phyloP scores from a whole-genome alignment of 2,797 vertebrate genomes.

The Xenopus petersii region DNA sequence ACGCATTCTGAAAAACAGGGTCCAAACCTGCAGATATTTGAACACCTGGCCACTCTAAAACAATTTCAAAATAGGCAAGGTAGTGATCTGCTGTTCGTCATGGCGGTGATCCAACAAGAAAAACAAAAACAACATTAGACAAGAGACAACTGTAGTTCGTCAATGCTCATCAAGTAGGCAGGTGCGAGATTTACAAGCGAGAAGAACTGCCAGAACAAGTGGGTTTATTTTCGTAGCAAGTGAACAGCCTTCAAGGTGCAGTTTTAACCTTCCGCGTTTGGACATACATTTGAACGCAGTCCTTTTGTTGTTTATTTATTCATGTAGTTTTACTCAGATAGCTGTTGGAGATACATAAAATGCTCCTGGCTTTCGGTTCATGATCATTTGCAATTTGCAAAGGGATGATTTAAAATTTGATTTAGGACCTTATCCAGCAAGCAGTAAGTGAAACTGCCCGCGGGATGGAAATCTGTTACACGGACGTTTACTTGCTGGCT shows the following conservation, averaged over 20 bases:
- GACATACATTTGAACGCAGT: conserved; percentile 7
- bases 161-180: conserved; percentile 8
- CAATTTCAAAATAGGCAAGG: not conserved
- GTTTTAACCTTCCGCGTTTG: not conserved
- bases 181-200: too few species aligned
- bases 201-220: conserved; percentile 14
- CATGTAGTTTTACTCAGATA: conserved; percentile 21
- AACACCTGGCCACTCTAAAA: too few species aligned
- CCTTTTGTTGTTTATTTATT: conserved; percentile 23
- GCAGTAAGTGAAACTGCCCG: conserved; percentile 20
- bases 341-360: conserved; percentile 23
- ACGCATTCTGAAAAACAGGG: too few species aligned
- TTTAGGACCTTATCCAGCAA: conserved; percentile 33
- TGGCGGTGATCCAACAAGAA: conserved; percentile 2
- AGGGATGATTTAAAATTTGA: conserved; percentile 44
- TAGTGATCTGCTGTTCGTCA: not conserved
- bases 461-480: conserved; percentile 30
- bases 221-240: conserved; percentile 19
- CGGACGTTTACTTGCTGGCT: conserved; percentile 33
- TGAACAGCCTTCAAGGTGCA: conserved; percentile 10
- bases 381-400: conserved; percentile 39
- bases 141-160: conserved; percentile 15
- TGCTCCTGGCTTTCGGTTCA: conserved; percentile 30
- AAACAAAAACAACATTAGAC: conserved; percentile 22
- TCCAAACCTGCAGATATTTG: too few species aligned